Evolutionary conservation across 2,888 invertebrate genomes (phyloP).

Genomic region (Drosophila suboccidentalis): DNA sequence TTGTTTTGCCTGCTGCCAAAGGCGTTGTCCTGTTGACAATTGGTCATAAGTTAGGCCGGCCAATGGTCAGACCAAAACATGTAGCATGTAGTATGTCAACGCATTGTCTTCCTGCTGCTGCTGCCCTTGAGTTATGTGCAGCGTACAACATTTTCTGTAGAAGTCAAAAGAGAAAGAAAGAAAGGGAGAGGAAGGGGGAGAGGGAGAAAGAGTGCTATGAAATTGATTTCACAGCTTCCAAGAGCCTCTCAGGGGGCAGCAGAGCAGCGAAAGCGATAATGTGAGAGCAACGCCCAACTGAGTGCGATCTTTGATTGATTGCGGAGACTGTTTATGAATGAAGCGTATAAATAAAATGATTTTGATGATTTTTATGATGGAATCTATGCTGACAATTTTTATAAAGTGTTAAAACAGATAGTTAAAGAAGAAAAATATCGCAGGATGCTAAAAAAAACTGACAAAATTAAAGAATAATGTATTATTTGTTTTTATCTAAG

Average conservation of each 20-base stretch:
- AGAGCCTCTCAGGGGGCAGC: conserved; percentile 30
- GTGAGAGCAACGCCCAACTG: conserved; percentile 62
- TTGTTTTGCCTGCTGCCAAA: conserved; percentile 68
- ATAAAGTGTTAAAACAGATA: neutral
- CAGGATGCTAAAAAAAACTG: too few species aligned
- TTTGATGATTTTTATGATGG: neutral
- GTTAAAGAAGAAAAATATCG: neutral
- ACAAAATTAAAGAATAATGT: too few species aligned
- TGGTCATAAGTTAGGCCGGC: conserved; percentile 61
- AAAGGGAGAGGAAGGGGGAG: conserved; percentile 27
- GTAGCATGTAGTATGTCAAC: conserved; percentile 57
- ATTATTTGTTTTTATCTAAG: too few species aligned
- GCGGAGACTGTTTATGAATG: conserved; percentile 9
- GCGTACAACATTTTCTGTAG: conserved; percentile 35
- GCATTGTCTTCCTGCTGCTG: conserved; percentile 60
- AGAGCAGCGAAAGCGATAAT: conserved; percentile 56
- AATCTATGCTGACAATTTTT: neutral
- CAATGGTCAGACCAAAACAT: conserved; percentile 61
- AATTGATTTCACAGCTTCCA: conserved; percentile 57
- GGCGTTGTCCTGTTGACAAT: conserved; percentile 69
- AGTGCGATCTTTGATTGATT: conserved; percentile 57
- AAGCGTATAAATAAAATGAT: conserved; percentile 7
- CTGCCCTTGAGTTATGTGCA: conserved; percentile 53
- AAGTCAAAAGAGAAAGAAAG: conserved; percentile 10
- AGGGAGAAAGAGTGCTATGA: conserved; percentile 41